Conservation (phyloP, 1,140 invertebrate species). For the Cephus cinctus region DNA sequence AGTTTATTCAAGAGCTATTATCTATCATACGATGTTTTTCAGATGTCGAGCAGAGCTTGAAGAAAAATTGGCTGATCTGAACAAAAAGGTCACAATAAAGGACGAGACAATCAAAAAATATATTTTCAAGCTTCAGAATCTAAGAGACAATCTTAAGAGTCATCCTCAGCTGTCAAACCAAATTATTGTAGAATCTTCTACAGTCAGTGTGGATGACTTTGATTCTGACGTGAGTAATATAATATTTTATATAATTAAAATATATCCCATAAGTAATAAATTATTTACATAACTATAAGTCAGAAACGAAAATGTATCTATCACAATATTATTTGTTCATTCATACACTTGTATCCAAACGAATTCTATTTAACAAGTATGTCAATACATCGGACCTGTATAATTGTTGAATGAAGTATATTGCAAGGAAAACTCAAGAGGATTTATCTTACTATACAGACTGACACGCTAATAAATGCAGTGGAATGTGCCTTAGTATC, state of each 20-base stretch:
- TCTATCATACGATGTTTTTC: constrained; percentile 10
- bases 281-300: neutral
- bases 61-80: constrained; percentile 26
- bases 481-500: constrained; percentile 30
- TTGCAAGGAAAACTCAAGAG: no score
- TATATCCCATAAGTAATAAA: neutral
- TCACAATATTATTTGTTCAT: constrained; percentile 13
- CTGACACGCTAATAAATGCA: constrained; percentile 31
- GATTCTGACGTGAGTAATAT: constrained; percentile 30
- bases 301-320: neutral
- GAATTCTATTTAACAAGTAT: neutral
- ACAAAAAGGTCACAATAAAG: constrained; percentile 23
- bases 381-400: no score
- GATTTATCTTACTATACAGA: constrained; percentile 37
- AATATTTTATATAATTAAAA: neutral
- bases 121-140: constrained; percentile 23
- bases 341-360: neutral
- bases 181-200: constrained; percentile 11
- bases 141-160: constrained; percentile 31
- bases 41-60: constrained; percentile 33
- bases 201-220: constrained; percentile 12
- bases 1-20: neutral
- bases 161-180: constrained; percentile 21
- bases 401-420: no score
- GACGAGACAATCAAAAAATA: constrained; percentile 30